Base-by-base conservation (phyloP, 1,140 invertebrate species). In the Temnothorax nylanderi region DNA sequence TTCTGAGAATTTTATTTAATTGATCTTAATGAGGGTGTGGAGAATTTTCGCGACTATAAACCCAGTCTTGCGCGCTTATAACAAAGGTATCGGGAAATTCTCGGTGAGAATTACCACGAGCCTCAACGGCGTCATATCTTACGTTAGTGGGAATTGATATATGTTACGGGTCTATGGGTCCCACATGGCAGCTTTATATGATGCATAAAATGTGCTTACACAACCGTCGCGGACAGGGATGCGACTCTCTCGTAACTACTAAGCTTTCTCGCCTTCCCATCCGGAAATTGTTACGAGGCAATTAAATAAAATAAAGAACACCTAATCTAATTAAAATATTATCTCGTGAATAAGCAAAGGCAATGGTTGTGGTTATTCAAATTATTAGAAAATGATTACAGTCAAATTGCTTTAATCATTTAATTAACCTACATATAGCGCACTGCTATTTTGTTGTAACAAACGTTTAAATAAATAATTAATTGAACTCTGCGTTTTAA, bases 151-250 rank as follows among this genome's bases (percentile, higher is more conserved):
- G 21, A 81, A 81, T 71, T 81, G 64, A 81, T 81, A 71, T 81
- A 80, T 13, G 62, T 54, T 80, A 81, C 44, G 44, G 13, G 26
- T 41, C 11, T 56, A 62, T 21, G 64, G 41, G 47, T 54, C 21
- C 56, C 16, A 16, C 18, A 16, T 71, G 77, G 34, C 47, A 71
- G 34, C 47, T 81, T 81, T 81, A 81, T 56, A 54, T 41, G 64
- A 56, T 71, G 34, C 64, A 62, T 69, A 81, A 81, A 81, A 81
- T 41, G 21, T 81, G 51, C 64, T 81, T 41, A 71, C 26, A 41
- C 77, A 71, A 81, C 34, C 13, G 34, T 37, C 13, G 47, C 32
- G 34, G 32, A 56, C 47, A 81, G 49, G 34, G 49, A 81, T 81
- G 44, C 13, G n/a, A 54, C 3, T 54, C 11, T 65, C 8, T 54